These are phyloP conservation scores for Xanthia togata DNA, from an alignment of 2,888 invertebrate genomes.

Conservation along the genomic window DNA sequence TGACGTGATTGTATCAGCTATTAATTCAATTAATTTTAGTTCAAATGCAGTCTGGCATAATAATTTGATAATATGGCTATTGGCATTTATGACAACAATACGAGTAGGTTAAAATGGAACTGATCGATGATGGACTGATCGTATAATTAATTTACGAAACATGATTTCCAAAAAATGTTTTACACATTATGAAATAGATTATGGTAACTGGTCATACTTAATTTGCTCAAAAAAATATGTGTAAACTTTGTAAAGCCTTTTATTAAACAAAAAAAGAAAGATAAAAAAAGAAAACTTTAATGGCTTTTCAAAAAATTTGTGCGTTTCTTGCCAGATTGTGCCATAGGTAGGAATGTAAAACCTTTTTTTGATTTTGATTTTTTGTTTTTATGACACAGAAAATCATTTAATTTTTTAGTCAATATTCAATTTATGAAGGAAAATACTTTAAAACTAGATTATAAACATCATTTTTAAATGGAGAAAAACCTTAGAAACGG, in stretches of 20 bases:
- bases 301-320: slow-evolving; percentile 1
- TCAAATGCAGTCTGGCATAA: not conserved
- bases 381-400: not conserved
- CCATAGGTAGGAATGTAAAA: not conserved
- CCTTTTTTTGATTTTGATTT: not conserved
- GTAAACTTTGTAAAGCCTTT: not conserved
- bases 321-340: slow-evolving; percentile 13
- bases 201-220: slow-evolving; percentile 7
- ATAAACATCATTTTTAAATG: not conserved
- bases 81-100: not conserved
- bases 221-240: not conserved
- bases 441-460: not conserved
- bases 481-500: not conserved
- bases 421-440: not conserved
- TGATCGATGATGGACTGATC: too few relatives aligned
- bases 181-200: not conserved
- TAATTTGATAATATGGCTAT: slow-evolving; percentile 8
- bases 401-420: not conserved
- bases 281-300: slow-evolving; percentile 22
- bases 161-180: slow-evolving; percentile 4
- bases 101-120: not conserved
- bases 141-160: not conserved
- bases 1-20: not conserved
- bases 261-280: not conserved
- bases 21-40: slow-evolving; percentile 10